A percentile compares a stretch with the other conserved stretches of the same genome.
Evolutionary conservation across 2,113 vertebrate genomes (phyloP).

Genomic region (Anolis sagrei): DNA sequence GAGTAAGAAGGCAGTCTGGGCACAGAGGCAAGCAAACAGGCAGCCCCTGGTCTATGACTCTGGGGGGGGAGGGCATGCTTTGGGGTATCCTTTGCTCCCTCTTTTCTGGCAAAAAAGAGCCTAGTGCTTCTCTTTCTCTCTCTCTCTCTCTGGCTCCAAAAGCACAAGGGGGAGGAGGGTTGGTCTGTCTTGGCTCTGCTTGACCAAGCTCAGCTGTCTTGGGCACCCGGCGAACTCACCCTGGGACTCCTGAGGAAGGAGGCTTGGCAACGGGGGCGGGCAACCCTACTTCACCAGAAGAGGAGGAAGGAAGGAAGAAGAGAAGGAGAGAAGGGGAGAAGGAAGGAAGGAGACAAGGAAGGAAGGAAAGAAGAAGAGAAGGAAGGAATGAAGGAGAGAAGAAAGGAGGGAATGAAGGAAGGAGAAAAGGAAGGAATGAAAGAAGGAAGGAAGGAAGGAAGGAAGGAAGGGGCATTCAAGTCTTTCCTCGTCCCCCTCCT

Average conservation of each 20-base stretch:
- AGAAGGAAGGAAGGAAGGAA: slow-evolving; percentile 10
- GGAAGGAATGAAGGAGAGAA: not conserved
- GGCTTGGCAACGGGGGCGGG: slow-evolving; percentile 1
- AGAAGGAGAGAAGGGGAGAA: slow-evolving; percentile 8
- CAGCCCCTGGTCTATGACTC: not conserved
- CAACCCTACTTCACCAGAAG: not conserved
- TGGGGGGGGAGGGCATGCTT: no score
- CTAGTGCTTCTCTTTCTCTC: not conserved
- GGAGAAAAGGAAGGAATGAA: not conserved
- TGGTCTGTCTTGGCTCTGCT: not conserved
- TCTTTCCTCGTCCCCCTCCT: not conserved
- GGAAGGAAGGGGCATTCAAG: not conserved
- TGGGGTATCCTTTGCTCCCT: no score
- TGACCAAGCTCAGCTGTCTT: not conserved
- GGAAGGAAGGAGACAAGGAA: no score
- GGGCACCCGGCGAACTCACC: slow-evolving; percentile 11
- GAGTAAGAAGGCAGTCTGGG: not conserved
- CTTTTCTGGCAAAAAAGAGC: no score
- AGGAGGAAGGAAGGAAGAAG: not conserved
- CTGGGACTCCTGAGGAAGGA: slow-evolving; percentile 3
- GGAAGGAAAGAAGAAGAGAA: not conserved
- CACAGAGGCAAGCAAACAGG: not conserved
- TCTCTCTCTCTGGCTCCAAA: not conserved
- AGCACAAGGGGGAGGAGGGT: no score
- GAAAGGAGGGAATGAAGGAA: not conserved